These are phyloP conservation scores for Lysandra coridon DNA, from an alignment of 2,888 invertebrate genomes.

Conservation along the genomic window DNA sequence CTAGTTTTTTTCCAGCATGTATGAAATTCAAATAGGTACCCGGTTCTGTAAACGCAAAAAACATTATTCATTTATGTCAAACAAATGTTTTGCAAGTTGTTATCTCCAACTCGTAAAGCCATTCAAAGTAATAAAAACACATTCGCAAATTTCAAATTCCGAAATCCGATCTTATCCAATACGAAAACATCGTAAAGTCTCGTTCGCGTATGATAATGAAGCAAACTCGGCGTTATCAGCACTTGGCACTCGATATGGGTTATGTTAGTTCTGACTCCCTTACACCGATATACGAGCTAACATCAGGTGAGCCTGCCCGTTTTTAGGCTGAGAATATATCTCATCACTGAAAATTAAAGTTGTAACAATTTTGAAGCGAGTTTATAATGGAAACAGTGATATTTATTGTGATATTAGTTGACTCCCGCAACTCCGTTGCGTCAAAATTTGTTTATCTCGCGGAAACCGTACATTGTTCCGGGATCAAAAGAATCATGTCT, in stretches of 20 bases:
- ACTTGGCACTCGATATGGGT: conserved; percentile 17
- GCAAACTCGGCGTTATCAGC: conserved; percentile 25
- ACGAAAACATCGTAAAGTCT: conserved; percentile 27
- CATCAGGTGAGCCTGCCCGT: neutral
- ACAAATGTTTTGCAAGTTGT: neutral
- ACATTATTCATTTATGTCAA: neutral
- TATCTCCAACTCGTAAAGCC: neutral
- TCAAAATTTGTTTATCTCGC: no score
- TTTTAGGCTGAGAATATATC: neutral
- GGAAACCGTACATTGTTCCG: no score
- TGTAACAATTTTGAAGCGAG: no score
- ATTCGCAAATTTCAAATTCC: conserved; percentile 13
- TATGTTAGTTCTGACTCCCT: neutral
- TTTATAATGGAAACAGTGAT: no score
- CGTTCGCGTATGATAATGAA: conserved; percentile 27
- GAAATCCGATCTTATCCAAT: conserved; percentile 24
- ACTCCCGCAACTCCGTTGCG: no score
- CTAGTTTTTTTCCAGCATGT: no score
- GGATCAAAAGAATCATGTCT: no score
- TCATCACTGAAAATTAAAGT: neutral
- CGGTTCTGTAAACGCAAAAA: neutral
- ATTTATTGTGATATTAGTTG: no score
- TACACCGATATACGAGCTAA: neutral
- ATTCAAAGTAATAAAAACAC: conserved; percentile 7
- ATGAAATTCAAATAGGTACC: no score